phyloP scores from a whole-genome alignment of 30 jellyfish, hydroid and myxozoan species.

The Aurelia aurita complex sp. Pacific region DNA sequence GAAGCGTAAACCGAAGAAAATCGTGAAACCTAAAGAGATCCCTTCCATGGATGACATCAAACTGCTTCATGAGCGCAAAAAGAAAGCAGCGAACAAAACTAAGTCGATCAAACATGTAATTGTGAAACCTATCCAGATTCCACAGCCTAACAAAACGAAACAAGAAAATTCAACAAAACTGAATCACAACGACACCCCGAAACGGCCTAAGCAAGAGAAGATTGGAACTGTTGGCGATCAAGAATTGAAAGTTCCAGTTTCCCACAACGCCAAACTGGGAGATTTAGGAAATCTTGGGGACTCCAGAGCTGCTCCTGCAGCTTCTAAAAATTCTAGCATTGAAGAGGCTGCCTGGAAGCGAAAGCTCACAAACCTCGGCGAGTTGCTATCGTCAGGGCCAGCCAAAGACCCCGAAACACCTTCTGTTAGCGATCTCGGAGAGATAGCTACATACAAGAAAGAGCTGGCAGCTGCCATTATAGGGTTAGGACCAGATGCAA shows the following conservation, averaged over 20 bases:
- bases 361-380: conserved; percentile 25
- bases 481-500: conserved; percentile 61
- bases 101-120: not conserved
- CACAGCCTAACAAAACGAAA: not conserved
- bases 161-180: not conserved
- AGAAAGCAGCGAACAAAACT: not conserved
- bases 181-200: not conserved
- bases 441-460: conserved; percentile 49
- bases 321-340: not conserved
- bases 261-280: conserved; percentile 10
- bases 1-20: not conserved
- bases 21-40: conserved; percentile 6
- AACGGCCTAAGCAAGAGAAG: conserved; percentile 24
- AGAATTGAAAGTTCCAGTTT: not conserved
- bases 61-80: conserved; percentile 25
- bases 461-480: conserved; percentile 55
- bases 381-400: not conserved
- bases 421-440: conserved; percentile 45
- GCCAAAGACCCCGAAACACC: conserved; percentile 52
- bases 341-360: conserved; percentile 54
- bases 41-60: conserved; percentile 48
- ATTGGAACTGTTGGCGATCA: conserved; percentile 21
- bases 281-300: conserved; percentile 57
- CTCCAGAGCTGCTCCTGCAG: not conserved
- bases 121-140: not conserved